Evolutionary conservation across 1,140 invertebrate genomes (phyloP), one percentile per base, ranked within the genome.

Genomic region (Drosophila punjabiensis): DNA sequence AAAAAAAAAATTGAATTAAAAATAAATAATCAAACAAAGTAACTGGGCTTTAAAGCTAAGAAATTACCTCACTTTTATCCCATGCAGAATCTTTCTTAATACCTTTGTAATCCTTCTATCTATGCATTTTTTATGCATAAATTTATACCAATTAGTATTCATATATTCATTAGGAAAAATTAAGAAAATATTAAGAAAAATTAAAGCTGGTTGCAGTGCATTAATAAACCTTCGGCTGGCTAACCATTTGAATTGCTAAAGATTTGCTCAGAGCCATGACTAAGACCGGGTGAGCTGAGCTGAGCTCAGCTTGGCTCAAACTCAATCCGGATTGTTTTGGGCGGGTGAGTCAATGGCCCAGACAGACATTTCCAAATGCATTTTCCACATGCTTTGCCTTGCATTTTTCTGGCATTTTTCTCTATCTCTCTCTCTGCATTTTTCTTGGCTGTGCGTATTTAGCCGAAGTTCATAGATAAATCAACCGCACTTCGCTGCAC

Each of bases 301-400:
- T 86, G 71, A 84, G 59, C 81, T 18, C 14, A 37, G 33, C 33
- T 24, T 10, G 14, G 53, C 55, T 56, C 20, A 47, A 24, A 28
- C 32, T 37, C 7, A 24, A 55, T 32, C 43, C 35, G 70, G 68
- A 71, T 56, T 47, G 50, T 77, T 61, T 41, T 43, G 53, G 45
- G 35, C 53, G 50, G 76, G 71, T 85, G 82, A 85, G 82, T 85
- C 82, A 85, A 85, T 85, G 82, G 77, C 82, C 68, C 82, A 70
- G 50, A 33, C 43, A 73, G 35, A 24, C 43, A 74, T 74, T 84
- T 61, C 45, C 62, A 62, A 84, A 66, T 77, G 53, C 64, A 69
- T 71, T 71, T 71, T 71, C 68, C 68, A 71, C 64, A 71, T 69
- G 33, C 50, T 41, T 69, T 32, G 65, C 50, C 50, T 56, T 56